Conservation (phyloP, 2,113 vertebrate genomes). For the Callaeas wilsoni region DNA sequence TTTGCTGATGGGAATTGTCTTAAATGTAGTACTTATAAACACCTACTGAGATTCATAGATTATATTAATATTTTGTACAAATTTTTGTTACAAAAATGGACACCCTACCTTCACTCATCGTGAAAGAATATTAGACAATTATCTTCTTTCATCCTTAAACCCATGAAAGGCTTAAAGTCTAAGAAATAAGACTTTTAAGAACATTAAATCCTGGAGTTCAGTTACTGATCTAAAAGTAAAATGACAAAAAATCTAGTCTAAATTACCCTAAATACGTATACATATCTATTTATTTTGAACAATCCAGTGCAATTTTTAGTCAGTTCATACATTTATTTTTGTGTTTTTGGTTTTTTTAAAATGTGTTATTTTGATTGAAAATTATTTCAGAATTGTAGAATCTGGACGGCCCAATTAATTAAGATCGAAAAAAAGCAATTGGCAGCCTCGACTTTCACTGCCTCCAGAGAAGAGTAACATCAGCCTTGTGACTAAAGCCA, state of each 20-base stretch:
- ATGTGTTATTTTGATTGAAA: background rate
- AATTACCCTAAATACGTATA: background rate
- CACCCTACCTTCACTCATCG: rapidly evolving
- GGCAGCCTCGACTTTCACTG: background rate
- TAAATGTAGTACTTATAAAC: background rate
- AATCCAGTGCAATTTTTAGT: background rate
- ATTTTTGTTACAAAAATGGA: background rate
- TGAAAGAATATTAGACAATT: background rate
- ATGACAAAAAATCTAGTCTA: background rate
- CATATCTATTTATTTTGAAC: background rate
- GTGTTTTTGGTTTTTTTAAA: rapidly evolving
- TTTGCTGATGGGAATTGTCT: background rate
- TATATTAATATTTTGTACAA: background rate
- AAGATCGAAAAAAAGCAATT: background rate
- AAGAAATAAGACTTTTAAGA: background rate
- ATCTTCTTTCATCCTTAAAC: background rate
- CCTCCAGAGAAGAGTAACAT: background rate
- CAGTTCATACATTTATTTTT: background rate
- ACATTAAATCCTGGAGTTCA: background rate
- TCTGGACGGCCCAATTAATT: rapidly evolving
- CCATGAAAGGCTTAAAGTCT: background rate
- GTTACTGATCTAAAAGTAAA: background rate
- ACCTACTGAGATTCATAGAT: background rate
- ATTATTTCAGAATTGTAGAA: background rate
- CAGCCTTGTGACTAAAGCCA: background rate